These are phyloP conservation scores for Andrena bucephala DNA, from an alignment of 2,888 invertebrate species.

Conservation along the genomic window DNA sequence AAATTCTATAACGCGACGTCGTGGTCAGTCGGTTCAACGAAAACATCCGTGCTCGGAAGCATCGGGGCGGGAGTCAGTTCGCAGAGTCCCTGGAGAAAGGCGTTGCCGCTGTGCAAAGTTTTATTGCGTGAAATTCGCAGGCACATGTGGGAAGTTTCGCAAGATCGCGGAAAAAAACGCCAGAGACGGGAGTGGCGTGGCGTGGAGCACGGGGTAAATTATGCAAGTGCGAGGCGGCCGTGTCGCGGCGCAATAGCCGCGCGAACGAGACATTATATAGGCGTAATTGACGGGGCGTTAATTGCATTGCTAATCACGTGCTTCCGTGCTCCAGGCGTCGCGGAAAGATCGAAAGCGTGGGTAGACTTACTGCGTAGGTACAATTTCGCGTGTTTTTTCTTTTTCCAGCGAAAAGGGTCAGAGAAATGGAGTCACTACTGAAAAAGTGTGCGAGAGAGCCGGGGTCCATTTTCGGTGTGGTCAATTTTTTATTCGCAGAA, in stretches of 20 bases:
- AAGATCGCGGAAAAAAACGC: background rate
- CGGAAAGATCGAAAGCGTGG: conserved; percentile 16
- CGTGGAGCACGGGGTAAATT: background rate
- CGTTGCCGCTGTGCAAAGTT: background rate
- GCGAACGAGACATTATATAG: conserved; percentile 24
- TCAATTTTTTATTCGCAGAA: background rate
- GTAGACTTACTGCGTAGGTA: background rate
- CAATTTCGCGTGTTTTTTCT: background rate
- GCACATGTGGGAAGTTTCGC: background rate
- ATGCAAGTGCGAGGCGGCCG: conserved; percentile 12
- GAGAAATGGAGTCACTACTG: too few species aligned
- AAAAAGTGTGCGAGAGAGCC: too few species aligned
- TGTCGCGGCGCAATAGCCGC: conserved; percentile 18
- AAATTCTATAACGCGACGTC: background rate
- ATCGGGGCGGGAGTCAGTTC: background rate
- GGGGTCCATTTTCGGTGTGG: background rate
- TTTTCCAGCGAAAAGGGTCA: background rate
- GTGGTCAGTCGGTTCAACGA: too few species aligned
- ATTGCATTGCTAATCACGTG: conserved; percentile 39
- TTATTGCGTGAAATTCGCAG: background rate
- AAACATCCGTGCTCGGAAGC: background rate
- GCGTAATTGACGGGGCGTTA: conserved; percentile 41
- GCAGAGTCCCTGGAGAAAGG: background rate
- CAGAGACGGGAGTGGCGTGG: too few species aligned
- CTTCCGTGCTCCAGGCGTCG: conserved; percentile 9